These are phyloP conservation scores for Sphaerodactylus townsendi DNA, from an alignment of 2,113 vertebrate genomes.

Conservation along the genomic window DNA sequence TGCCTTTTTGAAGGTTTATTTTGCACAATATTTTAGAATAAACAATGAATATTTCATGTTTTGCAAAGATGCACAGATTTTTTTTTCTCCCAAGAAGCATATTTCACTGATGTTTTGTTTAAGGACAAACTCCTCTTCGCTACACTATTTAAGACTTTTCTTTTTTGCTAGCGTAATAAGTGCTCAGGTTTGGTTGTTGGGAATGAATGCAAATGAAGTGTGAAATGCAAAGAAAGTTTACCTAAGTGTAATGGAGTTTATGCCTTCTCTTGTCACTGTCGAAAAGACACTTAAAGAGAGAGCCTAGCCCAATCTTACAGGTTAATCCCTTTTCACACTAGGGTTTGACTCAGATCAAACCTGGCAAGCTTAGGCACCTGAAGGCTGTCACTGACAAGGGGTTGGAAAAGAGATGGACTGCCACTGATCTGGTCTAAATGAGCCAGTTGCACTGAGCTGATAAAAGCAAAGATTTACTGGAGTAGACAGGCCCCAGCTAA, in stretches of 20 bases:
- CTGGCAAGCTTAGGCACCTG: conserved; percentile 59
- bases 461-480: conserved; percentile 74
- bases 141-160: neutral
- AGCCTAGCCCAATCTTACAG: conserved; percentile 35
- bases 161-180: conserved; percentile 9
- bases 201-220: conserved; percentile 60
- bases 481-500: conserved; percentile 65
- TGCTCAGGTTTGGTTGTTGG: conserved; percentile 14
- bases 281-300: conserved; percentile 39
- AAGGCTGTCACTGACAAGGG: conserved; percentile 71
- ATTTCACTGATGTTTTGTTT: conserved; percentile 8
- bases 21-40: conserved; percentile 74
- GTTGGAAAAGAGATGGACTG: conserved; percentile 67
- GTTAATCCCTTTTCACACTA: conserved; percentile 68
- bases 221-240: conserved; percentile 48
- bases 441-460: conserved; percentile 71
- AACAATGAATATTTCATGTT: conserved; percentile 74
- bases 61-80: conserved; percentile 58
- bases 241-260: conserved; percentile 47
- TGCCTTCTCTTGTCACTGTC: conserved; percentile 36
- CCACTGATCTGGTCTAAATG: conserved; percentile 61
- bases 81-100: neutral
- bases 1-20: conserved; percentile 75
- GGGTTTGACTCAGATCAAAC: conserved; percentile 62
- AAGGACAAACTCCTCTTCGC: conserved; percentile 49